Evolutionary conservation across 2,113 vertebrate genomes (phyloP).

Genomic region (Tinamus guttatus): DNA sequence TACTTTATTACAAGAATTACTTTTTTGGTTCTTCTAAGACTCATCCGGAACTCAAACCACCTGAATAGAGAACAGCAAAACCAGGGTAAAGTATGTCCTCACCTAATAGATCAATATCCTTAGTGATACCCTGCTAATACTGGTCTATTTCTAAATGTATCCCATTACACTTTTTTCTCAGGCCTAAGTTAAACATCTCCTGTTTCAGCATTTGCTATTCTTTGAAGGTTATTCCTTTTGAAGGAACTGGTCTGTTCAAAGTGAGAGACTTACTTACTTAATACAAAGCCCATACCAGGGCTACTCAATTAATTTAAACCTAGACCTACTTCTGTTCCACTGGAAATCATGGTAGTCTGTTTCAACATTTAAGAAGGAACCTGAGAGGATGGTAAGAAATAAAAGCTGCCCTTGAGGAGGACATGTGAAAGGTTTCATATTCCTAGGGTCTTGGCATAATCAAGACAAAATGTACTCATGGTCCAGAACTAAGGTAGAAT

Average conservation of each 20-base stretch:
- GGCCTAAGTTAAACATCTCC: neutral
- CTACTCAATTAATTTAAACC: neutral
- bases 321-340: neutral
- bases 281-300: neutral
- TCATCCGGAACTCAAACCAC: neutral
- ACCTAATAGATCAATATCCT: neutral
- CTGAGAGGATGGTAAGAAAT: neutral
- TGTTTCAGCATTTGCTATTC: neutral
- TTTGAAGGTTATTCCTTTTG: neutral
- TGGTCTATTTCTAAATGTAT: neutral
- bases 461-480: neutral
- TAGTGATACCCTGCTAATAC: neutral
- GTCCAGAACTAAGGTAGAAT: neutral
- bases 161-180: neutral
- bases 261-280: neutral
- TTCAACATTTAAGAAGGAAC: neutral
- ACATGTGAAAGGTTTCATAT: neutral
- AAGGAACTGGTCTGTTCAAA: neutral
- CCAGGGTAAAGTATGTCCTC: neutral
- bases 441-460: neutral
- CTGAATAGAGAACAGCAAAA: neutral
- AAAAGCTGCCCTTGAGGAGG: neutral
- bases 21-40: neutral
- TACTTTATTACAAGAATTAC: neutral
- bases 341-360: neutral